Evolutionary conservation across 2,797 vertebrate genomes (phyloP), one percentile per base, ranked within the genome.

Genomic region (Macrochelys suwanniensis): DNA sequence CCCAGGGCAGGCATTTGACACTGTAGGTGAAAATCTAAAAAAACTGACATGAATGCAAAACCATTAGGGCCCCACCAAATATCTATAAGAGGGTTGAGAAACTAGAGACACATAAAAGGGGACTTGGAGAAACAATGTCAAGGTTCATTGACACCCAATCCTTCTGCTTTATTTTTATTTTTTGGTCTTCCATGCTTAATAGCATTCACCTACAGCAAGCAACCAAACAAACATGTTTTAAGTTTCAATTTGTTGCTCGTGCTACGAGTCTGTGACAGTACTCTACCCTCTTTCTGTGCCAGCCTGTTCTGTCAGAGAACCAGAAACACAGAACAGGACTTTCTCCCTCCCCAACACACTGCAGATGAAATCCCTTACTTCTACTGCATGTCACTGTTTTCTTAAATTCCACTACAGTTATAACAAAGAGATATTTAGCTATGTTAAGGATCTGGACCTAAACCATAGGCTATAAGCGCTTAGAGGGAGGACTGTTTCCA

Each of bases 181-280:
- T 42, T 71, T 71, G n/a, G 65, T 42, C n/a, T 23, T 71, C 17
- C 80, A 71, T 59, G 6, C 17, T 85, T 33, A 42, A 68, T 19
- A 54, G 33, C 1, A n/a, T 54, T 90, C 85, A 78, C 51, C 28
- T 61, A 1, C 17, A 59, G 56, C 2, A 45, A 82, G 8, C 80
- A 89, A 85, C 54, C 79, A 85, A 88, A 83, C 6, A 4, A 56
- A 92, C 37, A 82, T 26, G 31, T 8, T 88, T n/a, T 80, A 42
- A 71, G 65, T n/a, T 71, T 19, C n/a, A 42, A 21, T n/a, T 71
- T 42, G 37, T 71, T 71, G n/a, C 65, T 71, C n/a, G 21, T 71
- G 71, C 42, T 45, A 74, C 26, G 42, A 45, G 26, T 15, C 56
- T 84, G 51, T 31, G 28, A 25, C 51, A 56, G n/a, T 45, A 21